Conservation (phyloP, 2,888 invertebrate genomes). For the Acleris sparsana region DNA sequence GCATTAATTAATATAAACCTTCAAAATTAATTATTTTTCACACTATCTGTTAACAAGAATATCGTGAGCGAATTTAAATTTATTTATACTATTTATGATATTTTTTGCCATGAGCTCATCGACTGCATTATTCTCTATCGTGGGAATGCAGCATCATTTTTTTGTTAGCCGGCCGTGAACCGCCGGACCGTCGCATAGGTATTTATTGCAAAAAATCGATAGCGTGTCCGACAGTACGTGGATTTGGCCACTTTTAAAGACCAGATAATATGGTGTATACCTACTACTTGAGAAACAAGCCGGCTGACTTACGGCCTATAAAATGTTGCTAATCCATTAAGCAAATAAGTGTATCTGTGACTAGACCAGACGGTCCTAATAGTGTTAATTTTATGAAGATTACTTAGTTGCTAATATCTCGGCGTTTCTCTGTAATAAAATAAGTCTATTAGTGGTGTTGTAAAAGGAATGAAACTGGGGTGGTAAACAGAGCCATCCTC, state of each 20-base stretch:
- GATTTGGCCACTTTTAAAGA: conserved; percentile 8
- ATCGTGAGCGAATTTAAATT: too few relatives aligned
- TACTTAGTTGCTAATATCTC: conserved; percentile 68
- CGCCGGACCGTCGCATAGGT: conserved; percentile 23
- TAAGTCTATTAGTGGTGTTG: conserved; percentile 73
- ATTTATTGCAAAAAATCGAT: conserved; percentile 32
- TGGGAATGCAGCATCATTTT: conserved; percentile 34
- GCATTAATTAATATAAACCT: too few relatives aligned
- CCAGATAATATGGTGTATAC: not conserved
- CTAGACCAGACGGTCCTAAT: conserved; percentile 46
- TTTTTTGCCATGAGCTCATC: conserved; percentile 10
- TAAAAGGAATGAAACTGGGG: conserved; percentile 67
- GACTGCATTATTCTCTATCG: conserved; percentile 31
- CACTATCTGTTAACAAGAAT: too few relatives aligned
- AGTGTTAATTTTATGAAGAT: conserved; percentile 66
- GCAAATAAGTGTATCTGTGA: conserved; percentile 36
- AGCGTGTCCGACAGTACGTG: conserved; percentile 20
- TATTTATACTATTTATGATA: not conserved
- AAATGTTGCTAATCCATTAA: conserved; percentile 33
- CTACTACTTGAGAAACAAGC: conserved; percentile 13
- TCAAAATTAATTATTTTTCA: too few relatives aligned
- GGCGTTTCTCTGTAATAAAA: conserved; percentile 68
- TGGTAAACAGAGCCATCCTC: conserved; percentile 69
- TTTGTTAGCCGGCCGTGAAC: conserved; percentile 29
- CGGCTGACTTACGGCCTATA: conserved; percentile 19